Evolutionary conservation across 1,140 invertebrate genomes (phyloP), one percentile per base, ranked within the genome.

Genomic region (Drosophila bipectinata): DNA sequence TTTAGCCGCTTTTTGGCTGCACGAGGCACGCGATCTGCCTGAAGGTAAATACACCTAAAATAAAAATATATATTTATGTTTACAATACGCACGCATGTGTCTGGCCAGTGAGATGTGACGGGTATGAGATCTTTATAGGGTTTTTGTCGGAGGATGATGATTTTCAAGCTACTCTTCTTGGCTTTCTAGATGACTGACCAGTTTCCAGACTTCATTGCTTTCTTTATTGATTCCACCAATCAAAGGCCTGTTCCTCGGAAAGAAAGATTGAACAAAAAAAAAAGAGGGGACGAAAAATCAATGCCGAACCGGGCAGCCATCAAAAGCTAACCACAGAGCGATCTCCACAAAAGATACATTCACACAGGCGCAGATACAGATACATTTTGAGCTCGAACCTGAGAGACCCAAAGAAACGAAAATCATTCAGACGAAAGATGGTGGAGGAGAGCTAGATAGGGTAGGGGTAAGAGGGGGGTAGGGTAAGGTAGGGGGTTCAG

Each of bases 81-180:
- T 32, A 8, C 9, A 32, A 63, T 59, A 30, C 51, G 30, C 72
- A 75, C 72, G 72, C 72, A 75, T 67, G 44, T 66, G 57, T 69
- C 63, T 83, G 79, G 28, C 73, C 78, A 78, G 41, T 63, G 61
- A 53, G 51, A 73, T 80, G 74, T 73, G 71, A 81, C 78, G 74
- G n/a, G 15, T 3, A 12, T 8, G 37, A n/a, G 24, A 10, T 41
- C 39, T 34, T 9, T 34, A 10, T 10, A 34, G 34, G 34, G 10
- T 21, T 21, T 21, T 21, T 21, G 21, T 21, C 21, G 1, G 21
- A 21, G 21, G 21, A 21, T 21, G 21, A 21, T 3, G 3, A 21
- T 21, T 21, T 21, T 21, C 21, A 21, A 21, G 21, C 21, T 21
- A 21, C 2, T 21, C 21, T 21, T 21, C 21, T 21, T 21, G 21